A percentile compares a stretch with the other conserved stretches of the same genome.
Evolutionary conservation across 2,797 vertebrate genomes (phyloP).

Genomic region (Onychomys arenicola): DNA sequence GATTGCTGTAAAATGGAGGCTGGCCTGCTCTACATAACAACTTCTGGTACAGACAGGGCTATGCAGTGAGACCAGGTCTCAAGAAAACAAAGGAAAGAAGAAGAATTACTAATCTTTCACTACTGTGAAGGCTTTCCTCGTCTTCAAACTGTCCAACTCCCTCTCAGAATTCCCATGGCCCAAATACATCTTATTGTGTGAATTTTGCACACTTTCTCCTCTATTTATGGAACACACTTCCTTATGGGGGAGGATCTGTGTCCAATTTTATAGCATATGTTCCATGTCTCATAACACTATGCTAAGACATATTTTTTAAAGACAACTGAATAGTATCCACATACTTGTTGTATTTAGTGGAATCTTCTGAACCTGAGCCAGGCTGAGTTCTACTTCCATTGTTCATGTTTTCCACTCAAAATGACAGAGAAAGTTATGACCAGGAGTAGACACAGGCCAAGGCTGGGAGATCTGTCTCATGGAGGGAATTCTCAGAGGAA

Average conservation of each 20-base stretch:
- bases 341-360: neutral
- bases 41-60: neutral
- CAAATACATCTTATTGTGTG: neutral
- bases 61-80: neutral
- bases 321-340: neutral
- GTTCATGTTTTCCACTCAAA: neutral
- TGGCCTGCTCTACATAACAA: neutral
- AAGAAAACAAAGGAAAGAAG: neutral
- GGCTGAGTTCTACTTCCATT: neutral
- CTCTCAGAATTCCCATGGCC: neutral
- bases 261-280: neutral
- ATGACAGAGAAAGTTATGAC: neutral
- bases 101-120: neutral
- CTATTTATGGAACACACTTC: neutral
- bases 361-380: conserved; percentile 15
- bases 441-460: neutral
- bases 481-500: conserved; percentile 38
- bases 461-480: neutral
- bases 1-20: neutral
- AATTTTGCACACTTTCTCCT: neutral
- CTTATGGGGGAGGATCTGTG: neutral
- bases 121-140: neutral
- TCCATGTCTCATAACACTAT: neutral
- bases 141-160: neutral
- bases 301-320: neutral